Evolutionary conservation across 2,797 vertebrate species (phyloP), one percentile per base, ranked within the genome.

Genomic region (Australoheros facetus): DNA sequence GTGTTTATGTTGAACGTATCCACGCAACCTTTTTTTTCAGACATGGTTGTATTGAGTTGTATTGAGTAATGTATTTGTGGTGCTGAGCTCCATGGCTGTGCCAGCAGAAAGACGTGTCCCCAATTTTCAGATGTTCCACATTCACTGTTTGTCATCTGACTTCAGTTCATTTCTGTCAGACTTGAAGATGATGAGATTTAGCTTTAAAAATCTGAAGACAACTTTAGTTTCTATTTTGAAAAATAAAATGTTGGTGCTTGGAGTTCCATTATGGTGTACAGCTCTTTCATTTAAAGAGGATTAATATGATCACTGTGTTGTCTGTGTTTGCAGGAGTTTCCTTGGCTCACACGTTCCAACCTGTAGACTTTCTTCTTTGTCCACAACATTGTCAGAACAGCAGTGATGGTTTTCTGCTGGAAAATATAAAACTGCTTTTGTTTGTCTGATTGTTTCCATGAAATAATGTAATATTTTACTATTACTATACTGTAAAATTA

Each of bases 341-440:
- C 96, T 5, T 99, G 98, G 98, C 96, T 99, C 89, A 99, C 98
- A 6, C 96, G 95, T 78, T 97, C 98, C 82, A 98, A 97, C 83
- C 91, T 99, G 78, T 99, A 96, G 94, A 53, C 82, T 53, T 72
- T 62, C 32, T 80, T 28, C 23, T 55, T 57, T 11, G 1, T 85
- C 70, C 75, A 66, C 7, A 54, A 55, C n/a, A 14, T 71, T n/a
- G 26, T 71, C 78, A 78, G 13, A 75, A 45, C 60, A 72, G 60
- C 78, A 57, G 45, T 37, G 58, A 62, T 1, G 1, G 14, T 75
- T 85, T 79, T 75, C 54, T 42, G 37, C 14, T 62, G 53, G 23
- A 77, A 69, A 83, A 57, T 26, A 75, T 64, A 16, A 60, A 32
- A 56, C 59, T 74, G 42, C 8, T 58, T 66, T 66, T 75, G 1